Evolutionary conservation across 2,888 invertebrate genomes (phyloP).

Genomic region (Sycophila texana): DNA sequence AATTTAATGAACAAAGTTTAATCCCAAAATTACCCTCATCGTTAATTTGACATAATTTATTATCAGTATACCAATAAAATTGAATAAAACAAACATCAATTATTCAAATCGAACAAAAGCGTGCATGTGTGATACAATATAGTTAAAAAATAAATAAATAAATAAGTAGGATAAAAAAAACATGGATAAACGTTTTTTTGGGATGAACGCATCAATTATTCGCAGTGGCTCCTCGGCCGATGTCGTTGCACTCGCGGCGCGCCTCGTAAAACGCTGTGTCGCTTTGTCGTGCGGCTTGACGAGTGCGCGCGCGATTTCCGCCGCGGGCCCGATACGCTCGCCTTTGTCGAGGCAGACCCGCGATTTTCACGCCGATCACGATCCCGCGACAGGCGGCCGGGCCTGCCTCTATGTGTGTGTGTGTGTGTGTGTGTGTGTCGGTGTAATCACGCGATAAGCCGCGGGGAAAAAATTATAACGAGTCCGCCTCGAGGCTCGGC

Average conservation of each 20-base stretch:
- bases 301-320: conserved; percentile 43
- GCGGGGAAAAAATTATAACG: conserved; percentile 44
- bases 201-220: conserved; percentile 39
- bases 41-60: no score
- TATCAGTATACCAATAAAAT: no score
- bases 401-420: no score
- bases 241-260: conserved; percentile 59
- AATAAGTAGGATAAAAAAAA: no score
- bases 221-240: conserved; percentile 37
- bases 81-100: no score
- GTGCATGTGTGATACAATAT: no score
- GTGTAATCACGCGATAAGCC: conserved; percentile 32
- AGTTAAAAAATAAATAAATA: no score
- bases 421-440: neutral
- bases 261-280: conserved; percentile 42
- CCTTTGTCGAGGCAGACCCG: conserved; percentile 19
- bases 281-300: conserved; percentile 21
- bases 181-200: no score
- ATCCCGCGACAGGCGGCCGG: conserved; percentile 17
- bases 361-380: conserved; percentile 56
- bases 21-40: no score
- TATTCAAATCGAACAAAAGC: neutral
- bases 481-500: conserved; percentile 28
- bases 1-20: no score
- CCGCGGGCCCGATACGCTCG: conserved; percentile 11